These are phyloP conservation scores for Sprattus sprattus DNA, from an alignment of 2,113 vertebrate species.

Conservation along the genomic window DNA sequence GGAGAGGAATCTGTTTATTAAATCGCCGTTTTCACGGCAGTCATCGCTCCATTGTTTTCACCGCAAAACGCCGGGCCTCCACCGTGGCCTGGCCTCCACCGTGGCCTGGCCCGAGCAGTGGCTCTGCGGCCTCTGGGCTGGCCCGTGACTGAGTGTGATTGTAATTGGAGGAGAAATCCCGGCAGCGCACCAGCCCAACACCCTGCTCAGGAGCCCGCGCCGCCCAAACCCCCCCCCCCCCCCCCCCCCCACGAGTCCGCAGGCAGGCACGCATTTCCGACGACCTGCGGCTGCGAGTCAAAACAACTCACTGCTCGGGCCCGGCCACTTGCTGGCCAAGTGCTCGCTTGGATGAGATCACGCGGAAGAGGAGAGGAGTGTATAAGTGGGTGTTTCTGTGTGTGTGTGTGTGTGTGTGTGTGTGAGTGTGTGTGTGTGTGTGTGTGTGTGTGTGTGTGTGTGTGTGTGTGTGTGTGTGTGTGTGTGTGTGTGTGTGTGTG, in stretches of 20 bases:
- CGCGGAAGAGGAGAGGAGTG: background rate
- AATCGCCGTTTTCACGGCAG: slow-evolving; percentile 63
- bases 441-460: background rate
- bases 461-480: background rate
- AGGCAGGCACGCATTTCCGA: background rate
- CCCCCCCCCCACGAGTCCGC: too few relatives aligned
- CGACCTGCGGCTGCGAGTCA: background rate
- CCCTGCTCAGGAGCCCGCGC: background rate
- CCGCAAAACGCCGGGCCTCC: slow-evolving; percentile 54
- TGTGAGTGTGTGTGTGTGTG: background rate
- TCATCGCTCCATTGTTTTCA: slow-evolving; percentile 60
- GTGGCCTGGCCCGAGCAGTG: slow-evolving; percentile 37
- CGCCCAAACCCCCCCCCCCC: too few relatives aligned
- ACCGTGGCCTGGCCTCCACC: background rate
- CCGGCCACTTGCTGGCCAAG: too few relatives aligned
- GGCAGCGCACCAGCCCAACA: slow-evolving; percentile 32
- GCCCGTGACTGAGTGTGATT: slow-evolving; percentile 62
- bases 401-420: slow-evolving; percentile 2
- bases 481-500: background rate
- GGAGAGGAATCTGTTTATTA: slow-evolving; percentile 47
- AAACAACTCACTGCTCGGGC: background rate
- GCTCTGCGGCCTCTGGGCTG: slow-evolving; percentile 52
- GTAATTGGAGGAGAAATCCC: slow-evolving; percentile 58
- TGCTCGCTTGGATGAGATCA: too few relatives aligned
- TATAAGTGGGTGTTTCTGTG: background rate